phyloP scores from a whole-genome alignment of 2,113 vertebrate species.

The Procavia capensis region DNA sequence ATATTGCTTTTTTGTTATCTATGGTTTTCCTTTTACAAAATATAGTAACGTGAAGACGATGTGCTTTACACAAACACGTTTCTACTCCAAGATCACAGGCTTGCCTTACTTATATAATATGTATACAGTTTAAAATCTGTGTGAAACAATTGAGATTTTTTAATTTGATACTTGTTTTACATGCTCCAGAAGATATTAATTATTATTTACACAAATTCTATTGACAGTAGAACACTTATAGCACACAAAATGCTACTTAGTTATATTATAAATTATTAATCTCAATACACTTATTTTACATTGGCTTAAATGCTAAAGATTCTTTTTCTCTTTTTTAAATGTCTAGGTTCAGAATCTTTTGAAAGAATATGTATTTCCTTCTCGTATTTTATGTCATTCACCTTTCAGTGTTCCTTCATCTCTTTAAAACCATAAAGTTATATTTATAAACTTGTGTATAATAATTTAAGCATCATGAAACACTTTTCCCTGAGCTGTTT shows the following conservation, averaged over 20 bases:
- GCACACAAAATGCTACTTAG: too few species aligned
- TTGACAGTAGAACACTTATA: too few species aligned
- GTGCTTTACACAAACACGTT: not conserved
- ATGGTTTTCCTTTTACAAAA: not conserved
- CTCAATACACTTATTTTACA: not conserved
- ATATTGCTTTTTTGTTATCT: not conserved
- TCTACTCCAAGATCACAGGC: not conserved
- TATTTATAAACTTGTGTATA: too few species aligned
- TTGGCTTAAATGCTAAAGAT: not conserved
- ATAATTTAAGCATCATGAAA: too few species aligned
- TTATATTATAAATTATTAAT: not conserved
- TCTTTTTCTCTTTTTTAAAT: not conserved
- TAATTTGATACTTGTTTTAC: not conserved
- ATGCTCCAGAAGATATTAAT: not conserved
- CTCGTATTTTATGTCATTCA: not conserved
- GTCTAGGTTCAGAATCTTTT: not conserved
- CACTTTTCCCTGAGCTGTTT: too few species aligned
- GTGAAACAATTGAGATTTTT: not conserved
- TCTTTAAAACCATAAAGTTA: too few species aligned
- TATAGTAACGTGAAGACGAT: not conserved
- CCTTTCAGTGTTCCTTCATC: not conserved
- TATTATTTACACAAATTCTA: not conserved
- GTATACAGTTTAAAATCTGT: not conserved
- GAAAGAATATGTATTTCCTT: not conserved
- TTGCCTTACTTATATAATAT: not conserved